phyloP scores from a whole-genome alignment of 1,140 invertebrate genomes.

The Cydia fagiglandana region DNA sequence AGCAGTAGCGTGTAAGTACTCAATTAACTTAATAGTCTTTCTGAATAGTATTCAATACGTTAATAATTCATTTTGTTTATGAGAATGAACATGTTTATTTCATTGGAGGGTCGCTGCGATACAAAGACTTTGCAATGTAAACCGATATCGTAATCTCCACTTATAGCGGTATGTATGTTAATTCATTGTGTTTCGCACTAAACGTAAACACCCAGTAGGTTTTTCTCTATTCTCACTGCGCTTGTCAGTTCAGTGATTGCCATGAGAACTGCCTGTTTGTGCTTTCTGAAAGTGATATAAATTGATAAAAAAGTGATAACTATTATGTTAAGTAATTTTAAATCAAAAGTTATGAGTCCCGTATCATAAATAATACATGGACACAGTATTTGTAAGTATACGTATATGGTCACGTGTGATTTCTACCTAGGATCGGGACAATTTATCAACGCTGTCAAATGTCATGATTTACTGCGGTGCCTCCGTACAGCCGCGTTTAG shows the following conservation, averaged over 20 bases:
- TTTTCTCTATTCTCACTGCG: neutral
- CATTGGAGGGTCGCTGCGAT: slow-evolving; percentile 17
- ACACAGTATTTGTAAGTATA: slow-evolving; percentile 23
- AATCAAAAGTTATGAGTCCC: slow-evolving; percentile 29
- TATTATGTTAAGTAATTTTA: slow-evolving; percentile 23
- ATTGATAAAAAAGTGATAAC: slow-evolving; percentile 16
- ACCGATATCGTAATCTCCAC: neutral
- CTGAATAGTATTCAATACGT: slow-evolving; percentile 55
- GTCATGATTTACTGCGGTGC: slow-evolving; percentile 38
- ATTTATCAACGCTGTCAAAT: slow-evolving; percentile 42
- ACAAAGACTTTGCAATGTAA: slow-evolving; percentile 7
- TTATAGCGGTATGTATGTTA: neutral
- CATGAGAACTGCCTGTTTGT: neutral
- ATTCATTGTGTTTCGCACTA: neutral
- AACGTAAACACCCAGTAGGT: neutral
- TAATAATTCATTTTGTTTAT: slow-evolving; percentile 54
- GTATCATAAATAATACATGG: slow-evolving; percentile 39
- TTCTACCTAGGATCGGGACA: slow-evolving; percentile 36
- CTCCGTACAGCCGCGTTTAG: slow-evolving; percentile 29
- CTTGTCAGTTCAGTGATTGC: neutral
- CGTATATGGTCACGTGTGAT: slow-evolving; percentile 35
- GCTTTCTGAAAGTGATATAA: neutral
- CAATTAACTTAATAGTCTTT: slow-evolving; percentile 61
- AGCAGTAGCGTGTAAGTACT: neutral
- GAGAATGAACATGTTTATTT: slow-evolving; percentile 50